Conservation (phyloP, 1,140 invertebrate genomes). For the Drosophila burlai region DNA sequence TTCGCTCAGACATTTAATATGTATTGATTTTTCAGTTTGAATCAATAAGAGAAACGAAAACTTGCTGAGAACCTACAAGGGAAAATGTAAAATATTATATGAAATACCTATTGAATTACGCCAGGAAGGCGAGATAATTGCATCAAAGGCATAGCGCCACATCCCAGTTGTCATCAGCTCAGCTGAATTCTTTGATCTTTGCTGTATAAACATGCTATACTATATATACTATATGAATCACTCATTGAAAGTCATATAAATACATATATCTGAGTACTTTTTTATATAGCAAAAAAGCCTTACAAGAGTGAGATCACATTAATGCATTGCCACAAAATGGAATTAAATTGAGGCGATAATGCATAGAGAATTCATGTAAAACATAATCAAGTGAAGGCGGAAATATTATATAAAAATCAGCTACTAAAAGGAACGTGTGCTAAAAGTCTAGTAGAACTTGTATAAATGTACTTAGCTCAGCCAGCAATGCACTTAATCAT, state of each 20-base stretch:
- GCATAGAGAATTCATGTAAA: conserved; percentile 1
- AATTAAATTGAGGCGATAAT: conserved; percentile 30
- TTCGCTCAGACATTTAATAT: conserved; percentile 17
- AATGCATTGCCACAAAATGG: conserved; percentile 14
- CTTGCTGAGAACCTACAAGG: too few species aligned
- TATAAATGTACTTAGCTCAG: neutral
- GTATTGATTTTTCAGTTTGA: conserved; percentile 4
- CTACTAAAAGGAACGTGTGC: too few species aligned
- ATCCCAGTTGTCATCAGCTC: conserved; percentile 2
- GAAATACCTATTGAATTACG: conserved; percentile 34
- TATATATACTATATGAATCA: neutral
- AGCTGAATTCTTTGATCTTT: conserved; percentile 35
- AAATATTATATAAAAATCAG: neutral
- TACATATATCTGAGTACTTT: neutral
- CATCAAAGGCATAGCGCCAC: conserved; percentile 39
- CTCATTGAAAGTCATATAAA: neutral
- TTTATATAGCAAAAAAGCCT: conserved; percentile 4
- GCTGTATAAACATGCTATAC: conserved; percentile 21
- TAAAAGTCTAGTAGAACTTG: neutral
- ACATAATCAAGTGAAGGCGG: neutral
- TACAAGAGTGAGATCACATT: conserved; percentile 41
- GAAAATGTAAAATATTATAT: neutral
- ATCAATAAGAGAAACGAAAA: conserved; percentile 5
- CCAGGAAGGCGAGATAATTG: conserved; percentile 40
- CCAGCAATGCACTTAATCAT: neutral